Conservation (phyloP, 2,113 vertebrate species). For the Tragelaphus imberbis region DNA sequence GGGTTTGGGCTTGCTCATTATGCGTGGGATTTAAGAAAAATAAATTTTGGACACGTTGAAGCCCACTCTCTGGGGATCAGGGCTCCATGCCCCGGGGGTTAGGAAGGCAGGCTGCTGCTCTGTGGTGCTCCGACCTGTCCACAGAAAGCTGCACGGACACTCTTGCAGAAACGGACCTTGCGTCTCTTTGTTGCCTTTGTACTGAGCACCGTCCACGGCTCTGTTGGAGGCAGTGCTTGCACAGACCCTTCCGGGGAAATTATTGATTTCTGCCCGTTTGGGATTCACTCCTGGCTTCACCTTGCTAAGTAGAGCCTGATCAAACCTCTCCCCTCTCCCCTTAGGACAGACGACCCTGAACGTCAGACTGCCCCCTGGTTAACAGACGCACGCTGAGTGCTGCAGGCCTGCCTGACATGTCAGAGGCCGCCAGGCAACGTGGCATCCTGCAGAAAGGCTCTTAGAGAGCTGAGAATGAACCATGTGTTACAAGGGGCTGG, state of each 20-base stretch:
- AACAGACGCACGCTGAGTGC: background rate
- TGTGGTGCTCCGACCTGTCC: background rate
- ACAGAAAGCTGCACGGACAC: slow-evolving; percentile 11
- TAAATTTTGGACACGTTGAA: background rate
- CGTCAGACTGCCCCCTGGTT: background rate
- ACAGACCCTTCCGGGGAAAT: slow-evolving; percentile 52
- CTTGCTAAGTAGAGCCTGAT: slow-evolving; percentile 61
- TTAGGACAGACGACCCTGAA: background rate
- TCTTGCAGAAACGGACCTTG: slow-evolving; percentile 22
- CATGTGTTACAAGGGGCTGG: fast-evolving
- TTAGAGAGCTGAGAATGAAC: fast-evolving
- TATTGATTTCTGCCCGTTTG: slow-evolving; percentile 70
- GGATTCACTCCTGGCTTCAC: slow-evolving; percentile 44
- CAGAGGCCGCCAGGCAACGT: fast-evolving
- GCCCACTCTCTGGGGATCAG: fast-evolving
- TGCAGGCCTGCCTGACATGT: background rate
- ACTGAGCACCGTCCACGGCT: slow-evolving; percentile 42
- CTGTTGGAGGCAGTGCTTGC: slow-evolving; percentile 29
- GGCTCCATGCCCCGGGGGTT: background rate
- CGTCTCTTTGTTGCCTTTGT: slow-evolving; percentile 49
- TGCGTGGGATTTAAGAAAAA: background rate
- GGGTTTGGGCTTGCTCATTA: background rate
- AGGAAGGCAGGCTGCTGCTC: background rate
- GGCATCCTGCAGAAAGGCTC: no score
- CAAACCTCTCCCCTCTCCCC: slow-evolving; percentile 51